Evolutionary conservation across 2,113 vertebrate species (phyloP), one percentile per base, ranked within the genome.

Genomic region (Bufo bufo): DNA sequence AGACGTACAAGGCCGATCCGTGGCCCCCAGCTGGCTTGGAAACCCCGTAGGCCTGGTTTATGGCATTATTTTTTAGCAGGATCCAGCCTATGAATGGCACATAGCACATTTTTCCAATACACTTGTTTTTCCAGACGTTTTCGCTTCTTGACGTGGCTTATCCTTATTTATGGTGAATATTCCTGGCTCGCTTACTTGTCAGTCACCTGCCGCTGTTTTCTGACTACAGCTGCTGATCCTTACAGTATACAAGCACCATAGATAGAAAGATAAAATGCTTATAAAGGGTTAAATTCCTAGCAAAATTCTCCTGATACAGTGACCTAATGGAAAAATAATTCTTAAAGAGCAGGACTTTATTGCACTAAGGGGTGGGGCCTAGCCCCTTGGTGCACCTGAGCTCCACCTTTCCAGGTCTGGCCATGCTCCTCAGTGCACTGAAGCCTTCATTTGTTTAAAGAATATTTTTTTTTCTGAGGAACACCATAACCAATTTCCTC

Each of bases 11-110:
- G 77, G 50, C 50, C 0, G 77, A 19, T 56, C 50, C 56, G 49
- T 54, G 77, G 77, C 77, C 77, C 49, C 49, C 50, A 54, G 77
- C 50, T 56, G 77, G 77, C 77, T 78, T 78, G 74, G 47, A 77
- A 77, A 77, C 74, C 47, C 45, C 45, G n/a, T 50, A 19, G 45
- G 9, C 16, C 45, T 50, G 20, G n/a, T 78, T 78, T 56, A 78
- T 56, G 10, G 50, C 77, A 78, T 78, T 23, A 56, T 56, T 4
- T 33, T 78, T 78, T 56, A 78, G 14, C 50, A 78, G 49, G 77
- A 78, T 78, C 77, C 13, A 56, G 77, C 49, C 49, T 33, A 54
- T 23, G 49, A n/a, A 78, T 78, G 77, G 50, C 77, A 78, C 77
- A 56, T 56, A 78, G 77, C 6, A 3, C 77, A 11, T 78, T 78